Base-by-base conservation (phyloP, 2,797 vertebrate genomes). In the Apogon hyalosoma region DNA sequence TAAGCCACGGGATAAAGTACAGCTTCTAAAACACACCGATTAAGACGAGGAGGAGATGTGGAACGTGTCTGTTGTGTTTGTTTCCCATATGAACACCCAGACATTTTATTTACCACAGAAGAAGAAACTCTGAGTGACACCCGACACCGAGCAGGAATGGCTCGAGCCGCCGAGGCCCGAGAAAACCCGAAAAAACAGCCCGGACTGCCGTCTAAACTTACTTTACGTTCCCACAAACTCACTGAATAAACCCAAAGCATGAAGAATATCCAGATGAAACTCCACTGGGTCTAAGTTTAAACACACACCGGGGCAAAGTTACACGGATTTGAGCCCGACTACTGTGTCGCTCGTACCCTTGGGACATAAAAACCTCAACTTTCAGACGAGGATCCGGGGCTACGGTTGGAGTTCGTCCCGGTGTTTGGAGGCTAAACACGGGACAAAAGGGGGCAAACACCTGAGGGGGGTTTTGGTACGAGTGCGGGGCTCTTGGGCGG, bases 101-200 rank as follows among this genome's bases (percentile, higher is more conserved):
- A 13, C 28, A 28, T 55, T 39, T 57, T 78, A 55, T 60, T 63
- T 72, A 53, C 73, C 19, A 36, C 40, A 36, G 56, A 40, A 61
- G 55, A 60, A 75, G 31, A 64, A 54, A 72, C 51, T 36, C 28
- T 47, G 65, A 6, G 31, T 84, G 90, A 92, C 92, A 94, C 87
- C 89, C 89, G 92, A 94, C 92, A 93, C 92, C 90, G 59, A 83
- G 74, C 72, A 85, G 82, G 75, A 79, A 80, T 80, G 70, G 80
- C 73, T 69, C 67, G 69, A 84, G 64, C 76, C 19, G 83, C 68
- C 43, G 84, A 91, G 93, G 92, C 92, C 91, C 87, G 60, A 70
- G 47, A 24, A 33, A 8, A 8, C 31, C 31, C 31, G 31, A 33
- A 13, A 67, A 77, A 79, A 73, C 6, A 77, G 54, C 65, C 53